Evolutionary conservation across 35 echinoderm and acorn worm species (phyloP), one percentile per base, ranked within the genome.

Genomic region (Diadema setosum): DNA sequence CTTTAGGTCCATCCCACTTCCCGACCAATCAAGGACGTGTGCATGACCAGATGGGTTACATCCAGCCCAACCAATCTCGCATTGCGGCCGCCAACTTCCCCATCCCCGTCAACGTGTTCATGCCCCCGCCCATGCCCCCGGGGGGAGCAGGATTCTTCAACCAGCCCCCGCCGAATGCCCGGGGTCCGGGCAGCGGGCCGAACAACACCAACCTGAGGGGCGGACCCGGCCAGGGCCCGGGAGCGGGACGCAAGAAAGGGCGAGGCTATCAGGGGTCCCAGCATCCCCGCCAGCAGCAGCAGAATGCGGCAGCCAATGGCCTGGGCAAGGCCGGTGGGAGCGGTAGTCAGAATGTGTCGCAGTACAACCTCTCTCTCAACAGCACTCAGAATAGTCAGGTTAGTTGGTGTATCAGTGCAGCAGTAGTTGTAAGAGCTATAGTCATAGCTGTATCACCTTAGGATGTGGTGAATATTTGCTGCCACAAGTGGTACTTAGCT

Each of bases 1-100:
- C n/a, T n/a, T n/a, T 65, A 70, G 88, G 74, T 25, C 84, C 88
- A 3, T 48, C 45, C 37, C 83, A 83, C 3, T 95, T 84, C 75
- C 16, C 87, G 42, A 45, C 60, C 32, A 67, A 70, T 9, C 94
- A 76, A 25, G 91, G 87, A 35, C 88, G 89, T 24, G 84, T 93
- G 65, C 95, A 98, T 75, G 95, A 98, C 92, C 95, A 94, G 73
- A 91, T 98, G 85, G 89, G 91, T 32, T 98, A 94, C 70, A 98
- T 98, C 49, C 84, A 88, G 64, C 85, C 91, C 0, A 88, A 94
- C 45, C 88, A 87, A 5, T 83, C 95, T 74, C 91, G 93, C 44
- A 82, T 93, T 43, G 89, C 91, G 20, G 92, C 80, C 7, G 86
- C 86, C 64, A 91, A 94, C 52, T 37, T 98, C 32, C 95, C 95